A percentile compares a stretch with the other conserved stretches of the same genome.
phyloP scores from a whole-genome alignment of 2,888 invertebrate species.

The Eurytoma adleriae region DNA sequence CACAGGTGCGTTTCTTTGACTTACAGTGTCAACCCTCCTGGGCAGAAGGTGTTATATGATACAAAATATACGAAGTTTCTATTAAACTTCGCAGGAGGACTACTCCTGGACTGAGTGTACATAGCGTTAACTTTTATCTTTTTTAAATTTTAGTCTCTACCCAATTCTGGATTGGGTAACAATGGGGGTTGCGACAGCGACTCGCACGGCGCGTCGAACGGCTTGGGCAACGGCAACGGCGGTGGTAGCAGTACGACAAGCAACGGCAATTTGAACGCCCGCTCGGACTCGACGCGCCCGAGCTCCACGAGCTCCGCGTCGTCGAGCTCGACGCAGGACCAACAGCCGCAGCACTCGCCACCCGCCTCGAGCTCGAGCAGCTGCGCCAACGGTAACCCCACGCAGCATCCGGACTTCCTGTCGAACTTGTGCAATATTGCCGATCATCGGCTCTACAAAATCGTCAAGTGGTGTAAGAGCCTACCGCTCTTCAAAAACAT shows the following conservation, averaged over 20 bases:
- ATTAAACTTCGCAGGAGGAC: no score
- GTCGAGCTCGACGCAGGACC: conserved; percentile 54
- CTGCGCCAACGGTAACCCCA: conserved; percentile 60
- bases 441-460: conserved; percentile 96
- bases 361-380: conserved; percentile 54
- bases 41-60: no score
- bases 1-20: conserved; percentile 29
- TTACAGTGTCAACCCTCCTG: no score
- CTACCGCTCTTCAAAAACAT: conserved; percentile 97
- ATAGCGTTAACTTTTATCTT: no score
- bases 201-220: conserved; percentile 33
- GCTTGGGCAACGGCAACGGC: conserved; percentile 32
- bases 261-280: conserved; percentile 56
- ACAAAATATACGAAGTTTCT: no score
- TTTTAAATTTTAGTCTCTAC: conserved; percentile 30
- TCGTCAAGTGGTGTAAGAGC: conserved; percentile 99
- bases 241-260: conserved; percentile 25
- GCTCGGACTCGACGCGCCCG: conserved; percentile 50
- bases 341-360: conserved; percentile 23
- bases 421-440: conserved; percentile 95
- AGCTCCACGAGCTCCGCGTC: conserved; percentile 55
- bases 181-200: conserved; percentile 44
- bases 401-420: conserved; percentile 85
- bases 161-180: conserved; percentile 28
- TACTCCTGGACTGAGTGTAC: no score